Evolutionary conservation across 64 coral and sea anemone species (phyloP).

Genomic region (Dendronephthya gigantea): DNA sequence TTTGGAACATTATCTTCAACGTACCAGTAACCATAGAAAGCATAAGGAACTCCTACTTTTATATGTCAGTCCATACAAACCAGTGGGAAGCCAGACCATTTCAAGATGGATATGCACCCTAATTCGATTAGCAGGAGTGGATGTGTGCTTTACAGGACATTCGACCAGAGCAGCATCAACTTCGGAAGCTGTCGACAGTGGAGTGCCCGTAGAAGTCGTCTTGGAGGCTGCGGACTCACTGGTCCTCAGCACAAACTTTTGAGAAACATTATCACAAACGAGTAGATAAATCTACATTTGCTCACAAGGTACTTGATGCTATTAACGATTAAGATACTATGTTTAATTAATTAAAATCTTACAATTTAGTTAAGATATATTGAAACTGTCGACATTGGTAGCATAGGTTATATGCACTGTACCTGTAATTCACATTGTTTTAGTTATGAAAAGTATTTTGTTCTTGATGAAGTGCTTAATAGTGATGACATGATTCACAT

Average conservation of each 20-base stretch:
- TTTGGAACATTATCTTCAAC: neutral
- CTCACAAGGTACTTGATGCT: neutral
- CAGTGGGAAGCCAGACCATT: neutral
- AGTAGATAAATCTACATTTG: neutral
- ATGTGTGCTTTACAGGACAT: neutral
- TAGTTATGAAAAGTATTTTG: too few species aligned
- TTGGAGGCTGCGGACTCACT: slow-evolving; percentile 1
- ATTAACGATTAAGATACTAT: too few species aligned
- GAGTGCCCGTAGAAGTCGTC: neutral
- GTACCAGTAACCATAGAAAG: neutral
- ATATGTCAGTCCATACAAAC: neutral
- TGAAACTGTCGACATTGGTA: too few species aligned
- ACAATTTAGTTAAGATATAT: too few species aligned
- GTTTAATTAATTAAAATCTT: too few species aligned
- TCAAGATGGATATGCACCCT: neutral
- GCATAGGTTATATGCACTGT: too few species aligned
- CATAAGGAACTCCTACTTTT: neutral
- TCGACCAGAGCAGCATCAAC: neutral
- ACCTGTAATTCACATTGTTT: too few species aligned
- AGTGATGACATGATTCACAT: too few species aligned
- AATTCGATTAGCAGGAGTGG: neutral
- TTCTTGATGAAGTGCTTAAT: too few species aligned
- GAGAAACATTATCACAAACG: slow-evolving; percentile 1
- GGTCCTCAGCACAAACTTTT: slow-evolving; percentile 4
- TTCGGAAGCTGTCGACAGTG: neutral